Conservation (phyloP, 2,113 vertebrate species). For the Vulpes lagopus region DNA sequence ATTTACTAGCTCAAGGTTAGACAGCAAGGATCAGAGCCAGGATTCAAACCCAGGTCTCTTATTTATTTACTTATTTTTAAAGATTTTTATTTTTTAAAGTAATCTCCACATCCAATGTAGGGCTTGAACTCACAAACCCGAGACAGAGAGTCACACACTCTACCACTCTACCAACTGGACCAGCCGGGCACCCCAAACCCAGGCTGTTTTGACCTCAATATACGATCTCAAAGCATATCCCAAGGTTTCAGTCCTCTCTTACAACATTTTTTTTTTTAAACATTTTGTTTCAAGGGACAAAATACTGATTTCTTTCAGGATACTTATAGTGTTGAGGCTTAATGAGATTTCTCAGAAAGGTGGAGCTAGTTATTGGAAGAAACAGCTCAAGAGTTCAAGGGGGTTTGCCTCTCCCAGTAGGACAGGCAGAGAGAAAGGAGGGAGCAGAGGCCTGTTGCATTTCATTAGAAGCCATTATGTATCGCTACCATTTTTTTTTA, state of each 20-base stretch:
- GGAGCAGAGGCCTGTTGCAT: not conserved
- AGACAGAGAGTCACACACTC: not conserved
- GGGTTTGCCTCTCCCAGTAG: not conserved
- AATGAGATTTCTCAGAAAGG: constrained; percentile 3
- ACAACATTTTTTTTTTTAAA: not conserved
- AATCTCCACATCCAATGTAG: not conserved
- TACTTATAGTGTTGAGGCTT: not conserved
- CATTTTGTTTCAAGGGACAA: not conserved
- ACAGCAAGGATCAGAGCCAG: not conserved
- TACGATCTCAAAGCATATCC: not conserved
- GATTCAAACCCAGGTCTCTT: not conserved
- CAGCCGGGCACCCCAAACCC: not conserved
- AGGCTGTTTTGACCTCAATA: not conserved
- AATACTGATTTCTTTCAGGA: not conserved
- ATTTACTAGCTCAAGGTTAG: not conserved
- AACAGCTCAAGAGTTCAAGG: not conserved
- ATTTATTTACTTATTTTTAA: not conserved
- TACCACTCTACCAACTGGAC: not conserved
- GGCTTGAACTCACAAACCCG: not conserved
- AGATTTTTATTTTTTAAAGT: not conserved
- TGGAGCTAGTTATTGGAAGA: not conserved
- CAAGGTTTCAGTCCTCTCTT: not conserved
- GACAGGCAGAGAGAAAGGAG: no score
- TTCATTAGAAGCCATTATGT: not conserved
- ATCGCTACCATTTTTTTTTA: not conserved